Conservation (phyloP, 2,888 invertebrate species). For the Brachypterus glaber region DNA sequence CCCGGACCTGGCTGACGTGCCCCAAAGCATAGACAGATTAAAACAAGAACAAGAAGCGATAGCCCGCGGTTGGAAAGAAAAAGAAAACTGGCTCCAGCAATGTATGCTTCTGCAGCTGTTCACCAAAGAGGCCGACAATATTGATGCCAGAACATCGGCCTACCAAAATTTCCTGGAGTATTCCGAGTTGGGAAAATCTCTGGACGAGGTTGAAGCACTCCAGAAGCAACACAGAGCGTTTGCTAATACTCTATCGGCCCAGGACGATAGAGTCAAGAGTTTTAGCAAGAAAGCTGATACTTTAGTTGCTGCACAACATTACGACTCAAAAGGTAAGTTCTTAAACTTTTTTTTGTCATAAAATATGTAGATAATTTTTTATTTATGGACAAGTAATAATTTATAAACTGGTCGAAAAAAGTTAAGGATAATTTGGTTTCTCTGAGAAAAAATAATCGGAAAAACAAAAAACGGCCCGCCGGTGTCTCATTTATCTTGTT, state of each 20-base stretch:
- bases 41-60: constrained; percentile 69
- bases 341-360: no score
- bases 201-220: constrained; percentile 86
- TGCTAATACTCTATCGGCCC: constrained; percentile 82
- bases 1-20: constrained; percentile 65
- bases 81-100: constrained; percentile 78
- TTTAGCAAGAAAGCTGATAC: constrained; percentile 77
- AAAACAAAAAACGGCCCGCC: no score
- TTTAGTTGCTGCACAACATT: constrained; percentile 68
- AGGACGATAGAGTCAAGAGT: constrained; percentile 80
- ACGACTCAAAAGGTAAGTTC: constrained; percentile 66
- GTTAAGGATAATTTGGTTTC: no score
- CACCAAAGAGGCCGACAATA: constrained; percentile 93
- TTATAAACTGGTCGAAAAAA: no score
- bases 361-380: constrained; percentile 4
- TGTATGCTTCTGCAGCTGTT: constrained; percentile 83
- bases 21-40: constrained; percentile 62
- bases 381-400: no score
- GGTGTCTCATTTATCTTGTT: no score
- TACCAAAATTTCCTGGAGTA: constrained; percentile 91
- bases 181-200: constrained; percentile 73
- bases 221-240: constrained; percentile 90
- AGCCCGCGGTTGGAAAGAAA: constrained; percentile 71
- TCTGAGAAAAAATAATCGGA: no score
- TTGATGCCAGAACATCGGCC: constrained; percentile 89